Percentiles rank a stretch among this genome's conserved stretches.
Evolutionary conservation across 1,140 invertebrate species (phyloP).

Genomic region (Zaprionus davidi): DNA sequence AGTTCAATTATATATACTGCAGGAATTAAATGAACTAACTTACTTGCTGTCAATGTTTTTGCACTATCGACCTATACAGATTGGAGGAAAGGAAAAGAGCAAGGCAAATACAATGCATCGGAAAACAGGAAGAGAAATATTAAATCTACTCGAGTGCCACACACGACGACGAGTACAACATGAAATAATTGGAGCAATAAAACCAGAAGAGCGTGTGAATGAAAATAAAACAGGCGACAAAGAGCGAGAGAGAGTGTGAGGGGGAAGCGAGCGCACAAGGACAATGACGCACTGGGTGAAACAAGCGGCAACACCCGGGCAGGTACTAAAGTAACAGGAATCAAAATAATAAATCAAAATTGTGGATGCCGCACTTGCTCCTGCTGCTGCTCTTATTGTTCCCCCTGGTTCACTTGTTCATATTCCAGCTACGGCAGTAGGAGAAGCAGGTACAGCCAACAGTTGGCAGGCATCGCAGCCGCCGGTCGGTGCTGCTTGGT

Average conservation of each 20-base stretch:
- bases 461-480: slow-evolving; percentile 48
- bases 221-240: slow-evolving; percentile 59
- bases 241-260: slow-evolving; percentile 25
- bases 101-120: background rate
- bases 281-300: slow-evolving; percentile 9
- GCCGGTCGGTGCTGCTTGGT: slow-evolving; percentile 3
- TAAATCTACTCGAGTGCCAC: slow-evolving; percentile 61
- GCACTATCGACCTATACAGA: background rate
- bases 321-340: slow-evolving; percentile 75
- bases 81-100: background rate
- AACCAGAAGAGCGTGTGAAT: slow-evolving; percentile 73
- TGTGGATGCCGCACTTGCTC: slow-evolving; percentile 46
- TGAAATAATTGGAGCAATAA: slow-evolving; percentile 79
- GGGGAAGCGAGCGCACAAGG: background rate
- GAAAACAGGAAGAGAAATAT: slow-evolving; percentile 49
- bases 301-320: slow-evolving; percentile 50
- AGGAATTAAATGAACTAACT: too few species aligned
- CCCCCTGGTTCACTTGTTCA: slow-evolving; percentile 1
- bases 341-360: slow-evolving; percentile 81
- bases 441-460: slow-evolving; percentile 38
- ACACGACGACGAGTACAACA: slow-evolving; percentile 56
- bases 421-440: background rate
- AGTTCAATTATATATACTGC: background rate
- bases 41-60: slow-evolving; percentile 3
- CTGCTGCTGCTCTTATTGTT: slow-evolving; percentile 8